Conservation (phyloP, 2,888 invertebrate species). For the Eurytoma adleriae region DNA sequence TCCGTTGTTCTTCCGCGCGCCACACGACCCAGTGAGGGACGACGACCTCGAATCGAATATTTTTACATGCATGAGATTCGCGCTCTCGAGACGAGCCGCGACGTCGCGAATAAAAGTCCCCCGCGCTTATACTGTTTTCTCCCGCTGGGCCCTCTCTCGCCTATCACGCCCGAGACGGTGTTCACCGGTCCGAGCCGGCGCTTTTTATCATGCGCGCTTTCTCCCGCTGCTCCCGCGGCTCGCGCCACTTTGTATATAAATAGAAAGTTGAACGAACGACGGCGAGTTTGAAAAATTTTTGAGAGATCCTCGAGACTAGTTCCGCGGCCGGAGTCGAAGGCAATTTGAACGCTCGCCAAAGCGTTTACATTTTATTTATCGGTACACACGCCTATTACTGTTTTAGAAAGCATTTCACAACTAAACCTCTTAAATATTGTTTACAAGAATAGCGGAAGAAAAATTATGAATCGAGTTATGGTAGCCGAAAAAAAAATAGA, state of each 20-base stretch:
- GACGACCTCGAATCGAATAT: constrained; percentile 69
- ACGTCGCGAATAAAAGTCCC: constrained; percentile 57
- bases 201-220: constrained; percentile 5
- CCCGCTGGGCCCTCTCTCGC: background rate
- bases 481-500: no score
- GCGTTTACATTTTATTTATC: no score
- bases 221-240: background rate
- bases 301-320: no score
- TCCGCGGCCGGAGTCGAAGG: no score
- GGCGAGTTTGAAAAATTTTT: background rate
- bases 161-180: background rate
- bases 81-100: constrained; percentile 60
- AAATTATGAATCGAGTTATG: no score
- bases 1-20: constrained; percentile 46
- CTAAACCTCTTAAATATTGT: no score
- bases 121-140: constrained; percentile 4
- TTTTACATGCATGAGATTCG: constrained; percentile 73
- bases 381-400: no score
- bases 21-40: constrained; percentile 47
- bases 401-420: no score
- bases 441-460: no score
- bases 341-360: no score
- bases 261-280: background rate
- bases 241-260: constrained; percentile 5
- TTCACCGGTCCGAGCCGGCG: background rate